Base-by-base conservation (phyloP, 2,888 invertebrate species). In the Arenicola marina region DNA sequence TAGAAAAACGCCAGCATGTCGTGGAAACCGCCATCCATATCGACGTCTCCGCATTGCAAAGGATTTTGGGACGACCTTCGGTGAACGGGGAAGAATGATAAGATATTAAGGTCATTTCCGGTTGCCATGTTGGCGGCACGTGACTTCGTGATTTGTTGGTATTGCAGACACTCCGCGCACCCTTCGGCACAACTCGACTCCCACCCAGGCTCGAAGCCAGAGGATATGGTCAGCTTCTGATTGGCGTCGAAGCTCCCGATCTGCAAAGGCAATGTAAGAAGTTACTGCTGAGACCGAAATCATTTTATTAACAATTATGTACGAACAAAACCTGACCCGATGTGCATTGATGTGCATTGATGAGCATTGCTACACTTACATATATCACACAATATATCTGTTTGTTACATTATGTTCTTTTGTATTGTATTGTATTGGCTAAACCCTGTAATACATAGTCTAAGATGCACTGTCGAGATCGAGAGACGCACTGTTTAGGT, bases 1-100 rank as follows among this genome's bases (percentile, higher is more conserved):
- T 79, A 84, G 61, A 81, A 79, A 57, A 84, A 79, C 1, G 84
- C 85, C 51, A 84, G 75, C 57, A 84, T 68, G 56, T 79, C 77
- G 65, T 83, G 81, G 66, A 84, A 79, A 38, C 78, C 74, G 4
- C 69, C 67, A 21, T 72, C 73, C 0, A 77, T 76, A 59, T 77
- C 73, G 45, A 83, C 75, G 2, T 67, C 62, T 4, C 85, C 84
- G 72, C 85, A 85, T 2, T 73, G 69, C 60, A 80, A 78, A 34
- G 76, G 73, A 34, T 76, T 71, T 7, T 69, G 72, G 26, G 75
- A 68, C 4, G 79, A 73, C 2, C 75, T 67, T 34, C 76, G 64
- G 61, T 84, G 85, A n/a, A 85, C 76, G 63, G 79, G 77, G n/a
- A 84, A 77, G n/a, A 83, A 48, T 48, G 48, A 11, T 7, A 48